Evolutionary conservation across 1,140 invertebrate species (phyloP).

Genomic region (Drosophila ficusphila): DNA sequence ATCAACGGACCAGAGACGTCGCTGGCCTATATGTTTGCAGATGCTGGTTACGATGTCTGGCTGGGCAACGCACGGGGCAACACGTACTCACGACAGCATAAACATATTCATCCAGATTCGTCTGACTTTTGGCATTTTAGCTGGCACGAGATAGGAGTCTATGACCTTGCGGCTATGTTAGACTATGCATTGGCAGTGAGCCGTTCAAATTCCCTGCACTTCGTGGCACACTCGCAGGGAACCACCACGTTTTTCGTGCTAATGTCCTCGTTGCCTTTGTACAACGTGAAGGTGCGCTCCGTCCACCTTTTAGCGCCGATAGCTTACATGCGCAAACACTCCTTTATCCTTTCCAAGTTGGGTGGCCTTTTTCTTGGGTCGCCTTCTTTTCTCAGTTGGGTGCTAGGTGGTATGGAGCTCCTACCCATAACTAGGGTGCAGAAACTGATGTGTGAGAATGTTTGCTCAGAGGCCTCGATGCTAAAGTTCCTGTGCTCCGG

Average conservation of each 20-base stretch:
- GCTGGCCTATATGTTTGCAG: slow-evolving; percentile 86
- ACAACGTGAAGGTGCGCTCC: slow-evolving; percentile 86
- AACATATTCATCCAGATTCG: slow-evolving; percentile 85
- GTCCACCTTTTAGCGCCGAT: slow-evolving; percentile 87
- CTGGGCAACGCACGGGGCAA: slow-evolving; percentile 88
- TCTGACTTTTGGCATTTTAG: slow-evolving; percentile 87
- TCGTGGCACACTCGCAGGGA: slow-evolving; percentile 88
- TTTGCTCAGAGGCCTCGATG: slow-evolving; percentile 64
- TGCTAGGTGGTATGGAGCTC: slow-evolving; percentile 72
- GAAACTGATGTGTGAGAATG: slow-evolving; percentile 67
- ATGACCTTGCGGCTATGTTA: slow-evolving; percentile 89
- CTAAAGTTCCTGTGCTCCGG: slow-evolving; percentile 72
- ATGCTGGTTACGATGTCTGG: slow-evolving; percentile 90
- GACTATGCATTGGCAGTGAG: slow-evolving; percentile 88
- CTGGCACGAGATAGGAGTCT: slow-evolving; percentile 89
- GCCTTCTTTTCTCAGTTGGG: slow-evolving; percentile 70
- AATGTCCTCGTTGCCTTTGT: slow-evolving; percentile 85
- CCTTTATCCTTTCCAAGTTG: slow-evolving; percentile 85
- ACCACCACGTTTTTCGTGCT: slow-evolving; percentile 86
- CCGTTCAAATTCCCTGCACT: slow-evolving; percentile 85
- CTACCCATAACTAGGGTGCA: slow-evolving; percentile 70
- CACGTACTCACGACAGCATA: slow-evolving; percentile 87
- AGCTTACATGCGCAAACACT: slow-evolving; percentile 85
- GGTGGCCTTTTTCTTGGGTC: slow-evolving; percentile 67
- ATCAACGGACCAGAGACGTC: slow-evolving; percentile 88